A percentile compares a stretch with the other conserved stretches of the same genome.
Conservation (phyloP, 2,113 vertebrate genomes). For the Podocnemis expansa region DNA sequence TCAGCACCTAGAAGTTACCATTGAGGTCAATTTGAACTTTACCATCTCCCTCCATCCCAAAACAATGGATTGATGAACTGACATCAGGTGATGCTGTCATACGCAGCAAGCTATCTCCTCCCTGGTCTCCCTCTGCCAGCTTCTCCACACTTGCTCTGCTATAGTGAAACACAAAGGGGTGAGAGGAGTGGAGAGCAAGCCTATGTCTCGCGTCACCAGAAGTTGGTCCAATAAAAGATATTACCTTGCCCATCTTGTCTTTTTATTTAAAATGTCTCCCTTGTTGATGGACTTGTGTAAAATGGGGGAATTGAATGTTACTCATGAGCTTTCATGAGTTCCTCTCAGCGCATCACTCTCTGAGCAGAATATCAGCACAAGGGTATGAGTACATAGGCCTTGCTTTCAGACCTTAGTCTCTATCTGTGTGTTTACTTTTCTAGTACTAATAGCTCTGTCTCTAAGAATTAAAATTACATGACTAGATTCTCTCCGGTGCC, state of each 20-base stretch:
- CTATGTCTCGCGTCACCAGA: background rate
- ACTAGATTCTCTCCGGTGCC: background rate
- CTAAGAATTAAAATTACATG: background rate
- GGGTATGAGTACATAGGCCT: background rate
- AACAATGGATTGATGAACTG: background rate
- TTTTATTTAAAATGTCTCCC: background rate
- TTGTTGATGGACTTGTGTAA: background rate
- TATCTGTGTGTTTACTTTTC: background rate
- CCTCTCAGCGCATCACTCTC: background rate
- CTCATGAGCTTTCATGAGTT: background rate
- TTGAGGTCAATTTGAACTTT: background rate
- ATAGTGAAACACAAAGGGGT: background rate
- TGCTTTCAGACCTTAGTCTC: background rate
- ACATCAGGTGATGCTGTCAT: background rate
- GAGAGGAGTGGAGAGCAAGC: background rate
- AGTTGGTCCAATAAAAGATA: background rate
- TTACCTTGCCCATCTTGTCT: background rate
- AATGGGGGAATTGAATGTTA: background rate
- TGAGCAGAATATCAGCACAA: background rate
- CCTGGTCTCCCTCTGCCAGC: background rate
- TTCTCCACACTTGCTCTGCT: background rate
- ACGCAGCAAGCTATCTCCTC: background rate
- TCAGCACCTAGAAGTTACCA: background rate
- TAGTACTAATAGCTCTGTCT: background rate
- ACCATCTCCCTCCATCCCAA: background rate